Evolutionary conservation across 2,888 invertebrate species (phyloP), one percentile per base, ranked within the genome.

Genomic region (Cerastis rubricosa): DNA sequence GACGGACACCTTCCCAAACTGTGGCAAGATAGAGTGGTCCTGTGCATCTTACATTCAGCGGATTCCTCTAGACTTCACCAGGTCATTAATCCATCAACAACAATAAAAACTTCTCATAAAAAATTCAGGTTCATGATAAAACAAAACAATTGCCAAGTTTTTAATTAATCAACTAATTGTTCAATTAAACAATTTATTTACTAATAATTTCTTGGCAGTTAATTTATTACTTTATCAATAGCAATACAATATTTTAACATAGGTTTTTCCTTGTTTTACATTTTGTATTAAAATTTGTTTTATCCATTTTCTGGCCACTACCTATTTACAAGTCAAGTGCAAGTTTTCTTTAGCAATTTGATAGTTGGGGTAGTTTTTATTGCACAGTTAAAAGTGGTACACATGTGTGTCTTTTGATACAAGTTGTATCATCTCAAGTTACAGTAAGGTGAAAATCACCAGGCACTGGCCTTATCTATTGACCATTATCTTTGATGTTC

Each of bases 171-270:
- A 40, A 22, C 25, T 40, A 45, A 54, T 19, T 63, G 25, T 14
- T 8, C 2, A n/a, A 9, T 49, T 17, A 64, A n/a, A n/a, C n/a
- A 57, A 64, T 71, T 63, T 29, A 25, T 4, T 17, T 57, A 35
- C n/a, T 5, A 9, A 43, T 63, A 14, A 35, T 73, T 73, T 73
- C 14, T 35, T 43, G 9, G 14, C 17, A 43, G 5, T 73, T 35
- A 22, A 69, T 76, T 78, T 49, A 47, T 57, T 43, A 49, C 40
- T 43, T 73, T 22, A 80, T 80, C 40, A 63, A 40, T 6, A 40
- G 3, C 25, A 49, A 49, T n/a, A 40, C 3, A 12, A 9, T 64
- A 63, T 47, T 12, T 22, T 29, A 7, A 59, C 8, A 35, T 14
- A 47, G 14, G 2, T 19, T 80, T 64, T 64, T 80, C 63, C 61